These are phyloP conservation scores for Spondyliosoma cantharus DNA, from an alignment of 2,797 vertebrate genomes.

Conservation along the genomic window DNA sequence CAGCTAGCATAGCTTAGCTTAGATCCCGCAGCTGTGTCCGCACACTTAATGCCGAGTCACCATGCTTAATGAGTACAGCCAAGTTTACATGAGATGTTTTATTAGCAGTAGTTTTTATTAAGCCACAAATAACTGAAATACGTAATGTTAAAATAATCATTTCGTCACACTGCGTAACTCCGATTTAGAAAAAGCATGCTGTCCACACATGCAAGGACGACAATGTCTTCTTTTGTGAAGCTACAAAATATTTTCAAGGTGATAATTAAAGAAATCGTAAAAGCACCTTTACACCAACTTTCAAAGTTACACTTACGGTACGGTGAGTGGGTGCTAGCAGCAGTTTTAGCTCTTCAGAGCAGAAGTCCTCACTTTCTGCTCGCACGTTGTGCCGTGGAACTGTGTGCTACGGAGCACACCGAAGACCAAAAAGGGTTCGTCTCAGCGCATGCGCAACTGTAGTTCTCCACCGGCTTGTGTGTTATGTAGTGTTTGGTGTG, in stretches of 20 bases:
- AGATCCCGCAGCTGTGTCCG: slow-evolving; percentile 5
- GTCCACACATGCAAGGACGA: not conserved
- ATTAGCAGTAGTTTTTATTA: not conserved
- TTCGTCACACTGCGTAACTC: not conserved
- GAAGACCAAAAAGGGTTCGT: slow-evolving; percentile 46
- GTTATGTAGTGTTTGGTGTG: too few species aligned
- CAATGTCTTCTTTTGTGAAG: not conserved
- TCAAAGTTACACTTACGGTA: slow-evolving; percentile 43
- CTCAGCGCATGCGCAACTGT: too few species aligned
- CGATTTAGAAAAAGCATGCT: slow-evolving; percentile 9
- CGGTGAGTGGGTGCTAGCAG: not conserved
- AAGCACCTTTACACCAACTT: fast-evolving
- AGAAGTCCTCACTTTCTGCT: slow-evolving; percentile 8
- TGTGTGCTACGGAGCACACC: slow-evolving; percentile 68
- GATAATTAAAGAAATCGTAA: not conserved
- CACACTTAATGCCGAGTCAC: not conserved
- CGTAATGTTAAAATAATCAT: not conserved
- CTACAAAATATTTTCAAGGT: not conserved
- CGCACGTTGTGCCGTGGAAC: slow-evolving; percentile 74
- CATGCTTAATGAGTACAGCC: fast-evolving
- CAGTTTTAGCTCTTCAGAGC: slow-evolving; percentile 24
- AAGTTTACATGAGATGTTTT: fast-evolving
- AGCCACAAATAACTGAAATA: fast-evolving
- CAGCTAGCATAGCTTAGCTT: slow-evolving; percentile 59
- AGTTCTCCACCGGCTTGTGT: not conserved